Conservation (phyloP, 2,113 vertebrate species). For the Ctenodactylus gundi region DNA sequence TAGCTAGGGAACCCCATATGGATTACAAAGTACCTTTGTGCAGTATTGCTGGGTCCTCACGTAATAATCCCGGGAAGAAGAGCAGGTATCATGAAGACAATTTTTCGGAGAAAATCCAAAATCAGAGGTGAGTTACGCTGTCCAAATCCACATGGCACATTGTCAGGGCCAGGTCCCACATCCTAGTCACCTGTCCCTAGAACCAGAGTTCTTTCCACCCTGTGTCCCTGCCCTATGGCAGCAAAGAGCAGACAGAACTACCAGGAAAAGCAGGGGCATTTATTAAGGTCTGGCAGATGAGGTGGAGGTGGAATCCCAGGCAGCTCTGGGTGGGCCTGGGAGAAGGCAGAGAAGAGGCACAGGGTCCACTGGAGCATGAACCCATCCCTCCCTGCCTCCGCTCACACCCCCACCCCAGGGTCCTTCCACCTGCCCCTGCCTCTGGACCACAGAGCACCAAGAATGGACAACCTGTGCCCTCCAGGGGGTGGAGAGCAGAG, state of each 20-base stretch:
- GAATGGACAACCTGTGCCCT: not conserved
- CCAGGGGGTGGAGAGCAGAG: not conserved
- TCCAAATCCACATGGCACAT: not conserved
- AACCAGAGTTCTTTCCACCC: not conserved
- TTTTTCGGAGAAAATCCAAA: not conserved
- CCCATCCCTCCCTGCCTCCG: not conserved
- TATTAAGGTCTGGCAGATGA: slow-evolving; percentile 66
- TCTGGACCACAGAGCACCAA: slow-evolving; percentile 69
- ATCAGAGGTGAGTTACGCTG: not conserved
- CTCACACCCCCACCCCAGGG: not conserved
- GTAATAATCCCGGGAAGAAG: not conserved
- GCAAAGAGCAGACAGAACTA: slow-evolving; percentile 33
- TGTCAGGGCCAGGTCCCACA: not conserved
- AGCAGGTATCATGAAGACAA: not conserved
- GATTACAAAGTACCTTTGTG: too few relatives aligned
- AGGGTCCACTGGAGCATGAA: not conserved
- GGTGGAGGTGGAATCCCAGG: slow-evolving; percentile 26
- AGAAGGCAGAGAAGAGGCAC: not conserved
- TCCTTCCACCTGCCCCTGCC: slow-evolving; percentile 15
- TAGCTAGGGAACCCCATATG: not conserved
- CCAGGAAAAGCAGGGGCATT: slow-evolving; percentile 58
- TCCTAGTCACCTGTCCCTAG: not conserved
- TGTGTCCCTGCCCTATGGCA: not conserved
- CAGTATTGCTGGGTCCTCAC: not conserved
- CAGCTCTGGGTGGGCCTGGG: not conserved